Evolutionary conservation across 2,797 vertebrate species (phyloP), one percentile per base, ranked within the genome.

Genomic region (Ibycter americanus): DNA sequence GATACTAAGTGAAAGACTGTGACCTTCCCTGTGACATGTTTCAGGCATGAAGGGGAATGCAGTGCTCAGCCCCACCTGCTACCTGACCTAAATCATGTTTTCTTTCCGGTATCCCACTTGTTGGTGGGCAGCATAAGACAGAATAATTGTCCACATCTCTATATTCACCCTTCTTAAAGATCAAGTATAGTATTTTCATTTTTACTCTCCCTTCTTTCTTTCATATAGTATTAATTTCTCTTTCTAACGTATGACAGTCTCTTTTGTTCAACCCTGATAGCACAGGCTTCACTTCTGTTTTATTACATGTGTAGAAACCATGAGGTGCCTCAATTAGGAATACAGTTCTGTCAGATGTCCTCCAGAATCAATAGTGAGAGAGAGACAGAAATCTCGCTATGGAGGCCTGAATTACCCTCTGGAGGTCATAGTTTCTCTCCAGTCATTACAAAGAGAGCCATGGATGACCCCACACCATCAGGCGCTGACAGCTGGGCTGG

Each of bases 401-500:
- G 44, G 67, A 90, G 59, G 55, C 21, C 17, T 76, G 17, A 22
- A 47, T 56, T 80, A 84, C 26, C 8, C 26, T 67, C 56, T 66
- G 22, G 73, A 91, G 31, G 5, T 36, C 47, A 46, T 10, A 79
- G 25, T 55, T 22, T 47, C 42, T 76, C 67, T 73, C 26, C 40
- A 67, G 47, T n/a, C 22, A 12, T 67, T 61, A 31, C 23, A 46
- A 62, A 71, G 20, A 16, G 32, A 95, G 31, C 3, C 2, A 3
- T 0, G 0, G 11, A 44, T 72, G 63, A 76, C 16, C 20, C 22
- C 8, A 32, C 3, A 3, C 3, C 26, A 71, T 63, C 70, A 85
- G 18, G 11, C 31, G 54, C 31, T 87, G 47, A 78, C 77, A 87
- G 20, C 14, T 38, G 22, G 34, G 22, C 40, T 79, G 31, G 21